phyloP scores from a whole-genome alignment of 2,113 vertebrate species.

The Apteryx owenii region DNA sequence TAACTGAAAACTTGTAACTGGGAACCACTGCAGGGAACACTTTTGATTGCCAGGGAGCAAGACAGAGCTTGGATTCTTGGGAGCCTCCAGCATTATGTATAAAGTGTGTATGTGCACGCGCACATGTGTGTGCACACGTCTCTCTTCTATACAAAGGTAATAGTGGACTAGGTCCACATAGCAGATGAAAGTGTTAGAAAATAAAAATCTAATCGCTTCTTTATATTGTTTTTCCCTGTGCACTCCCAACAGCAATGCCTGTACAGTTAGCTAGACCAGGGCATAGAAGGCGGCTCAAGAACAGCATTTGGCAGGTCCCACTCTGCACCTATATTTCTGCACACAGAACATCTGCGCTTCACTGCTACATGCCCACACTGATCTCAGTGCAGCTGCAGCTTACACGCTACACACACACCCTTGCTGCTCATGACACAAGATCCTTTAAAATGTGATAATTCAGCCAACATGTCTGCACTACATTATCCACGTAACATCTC shows the following conservation, averaged over 20 bases:
- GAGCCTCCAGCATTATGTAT: neutral
- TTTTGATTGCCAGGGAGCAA: neutral
- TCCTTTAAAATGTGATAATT: neutral
- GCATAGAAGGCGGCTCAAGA: neutral
- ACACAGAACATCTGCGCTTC: neutral
- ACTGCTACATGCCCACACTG: neutral
- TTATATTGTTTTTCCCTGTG: neutral
- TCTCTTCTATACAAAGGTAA: neutral
- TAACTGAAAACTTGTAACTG: neutral
- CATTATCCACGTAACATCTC: neutral
- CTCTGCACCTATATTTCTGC: neutral
- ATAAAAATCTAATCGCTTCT: neutral
- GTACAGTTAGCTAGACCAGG: neutral
- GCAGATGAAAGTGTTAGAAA: too few species aligned
- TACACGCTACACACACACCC: rapidly evolving
- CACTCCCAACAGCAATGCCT: neutral
- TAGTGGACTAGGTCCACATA: rapidly evolving
- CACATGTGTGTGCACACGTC: too few species aligned
- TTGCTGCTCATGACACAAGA: neutral
- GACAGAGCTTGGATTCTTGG: neutral
- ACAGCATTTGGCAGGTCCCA: neutral
- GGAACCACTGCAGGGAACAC: neutral
- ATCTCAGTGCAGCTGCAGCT: neutral
- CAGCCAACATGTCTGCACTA: neutral
- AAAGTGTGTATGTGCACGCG: too few species aligned